Percentiles rank a stretch among this genome's conserved stretches.
Conservation (phyloP, 2,888 invertebrate genomes). For the Cryptus armator region DNA sequence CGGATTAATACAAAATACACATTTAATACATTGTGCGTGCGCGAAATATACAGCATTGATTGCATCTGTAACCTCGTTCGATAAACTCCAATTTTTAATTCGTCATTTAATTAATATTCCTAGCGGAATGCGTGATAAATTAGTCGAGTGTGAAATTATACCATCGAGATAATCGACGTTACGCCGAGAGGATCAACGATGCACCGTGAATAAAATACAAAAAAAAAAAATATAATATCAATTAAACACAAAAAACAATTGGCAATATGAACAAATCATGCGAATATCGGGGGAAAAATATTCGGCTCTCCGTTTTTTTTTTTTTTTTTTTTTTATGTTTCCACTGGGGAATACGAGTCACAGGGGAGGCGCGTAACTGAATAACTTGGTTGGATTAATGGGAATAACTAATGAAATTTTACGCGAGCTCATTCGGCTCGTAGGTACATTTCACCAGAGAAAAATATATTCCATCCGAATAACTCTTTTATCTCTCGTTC, state of each 20-base stretch:
- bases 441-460: not conserved
- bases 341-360: too few relatives aligned
- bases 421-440: not conserved
- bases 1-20: not conserved
- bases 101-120: constrained; percentile 54
- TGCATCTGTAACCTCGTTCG: constrained; percentile 33
- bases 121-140: constrained; percentile 32
- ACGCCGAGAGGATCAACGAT: not conserved
- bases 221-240: not conserved
- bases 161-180: not conserved
- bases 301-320: too few relatives aligned
- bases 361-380: too few relatives aligned
- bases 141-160: constrained; percentile 25
- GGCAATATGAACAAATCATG: not conserved
- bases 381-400: not conserved
- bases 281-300: too few relatives aligned
- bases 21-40: not conserved
- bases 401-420: not conserved
- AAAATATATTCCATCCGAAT: not conserved
- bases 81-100: constrained; percentile 27
- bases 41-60: constrained; percentile 19
- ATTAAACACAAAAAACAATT: not conserved
- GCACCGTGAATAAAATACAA: not conserved
- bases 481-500: not conserved
- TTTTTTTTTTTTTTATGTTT: too few relatives aligned